Evolutionary conservation across 2,113 vertebrate genomes (phyloP), one percentile per base, ranked within the genome.

Genomic region (Corvus cornix): DNA sequence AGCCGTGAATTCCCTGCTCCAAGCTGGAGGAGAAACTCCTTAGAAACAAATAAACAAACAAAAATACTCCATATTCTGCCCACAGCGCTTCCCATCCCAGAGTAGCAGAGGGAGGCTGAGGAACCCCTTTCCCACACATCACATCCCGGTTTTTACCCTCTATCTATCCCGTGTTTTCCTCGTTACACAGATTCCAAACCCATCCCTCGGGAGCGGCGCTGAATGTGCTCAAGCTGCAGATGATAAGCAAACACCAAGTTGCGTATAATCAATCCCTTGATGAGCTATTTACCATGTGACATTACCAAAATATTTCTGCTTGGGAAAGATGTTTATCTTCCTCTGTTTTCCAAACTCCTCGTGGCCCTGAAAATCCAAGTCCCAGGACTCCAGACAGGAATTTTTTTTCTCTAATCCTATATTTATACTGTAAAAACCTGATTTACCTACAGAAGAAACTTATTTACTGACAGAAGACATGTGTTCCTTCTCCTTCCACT

Each of bases 261-360:
- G 39, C 1, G 1, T 59, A 51, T 77, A 62, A 92, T 94, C 87
- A 90, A 69, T 69, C 87, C 78, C 87, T 89, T 66, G 80, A 93
- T 91, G 96, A 96, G 51, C 87, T 81, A 23, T 55, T 95, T 70
- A 51, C 60, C 77, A 75, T 49, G 73, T 89, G 90, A 94, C 51
- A 37, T 37, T 10, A 81, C 73, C 92, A 93, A 96, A 96, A 89
- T 87, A 87, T 92, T 96, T 89, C 69, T 94, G 73, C 23, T 92
- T 58, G 37, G 83, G 72, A 94, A 17, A 2, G 15, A 48, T 95
- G 80, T 93, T 95, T 94, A 87, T 87, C 84, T 78, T 70, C 70
- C 10, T 53, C 39, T 93, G 69, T 67, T 82, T 89, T 75, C 82
- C 69, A 87, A 72, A 72, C 77, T 84, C 67, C 78, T 87, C 0